Base-by-base conservation (phyloP, 2,797 vertebrate genomes). In the Picus viridis region DNA sequence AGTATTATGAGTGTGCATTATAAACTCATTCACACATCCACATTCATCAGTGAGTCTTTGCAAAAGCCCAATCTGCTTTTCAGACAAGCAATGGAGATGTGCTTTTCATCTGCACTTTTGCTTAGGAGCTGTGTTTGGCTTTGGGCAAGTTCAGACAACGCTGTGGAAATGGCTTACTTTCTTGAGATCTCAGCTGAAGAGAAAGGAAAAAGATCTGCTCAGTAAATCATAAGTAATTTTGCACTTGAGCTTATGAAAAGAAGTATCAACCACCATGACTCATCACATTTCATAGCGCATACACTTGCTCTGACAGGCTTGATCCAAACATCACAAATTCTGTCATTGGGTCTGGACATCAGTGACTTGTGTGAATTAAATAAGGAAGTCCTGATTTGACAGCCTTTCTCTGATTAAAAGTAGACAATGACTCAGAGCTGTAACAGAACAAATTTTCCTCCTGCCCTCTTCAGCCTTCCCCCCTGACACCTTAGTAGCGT, bases 391-490 rank as follows among this genome's bases (percentile, higher is more conserved):
- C 39, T 88, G 39, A 67, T 94, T 59, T 91, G 84, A 78, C 36
- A 81, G 53, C 39, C 79, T 81, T 81, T 88, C 56, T 78, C 85
- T 93, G 87, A 61, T 89, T 81, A 30, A 73, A 77, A 83, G 73
- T 43, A 89, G 72, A 90, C 56, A 89, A 26, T 93, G 79, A 94
- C 76, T 95, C 92, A 94, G 83, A 89, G 56, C 53, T 63, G 3
- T 29, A 88, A 67, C 18, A 75, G 84, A 92, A 92, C 87, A 94
- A 76, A 80, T 93, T 95, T 91, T 94, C 79, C 63, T 88, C 76
- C 79, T 87, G 69, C 89, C 63, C 23, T 82, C 34, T 79, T 61
- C 30, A 58, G 12, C 30, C 63, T 57, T 14, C 62, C 34, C 22
- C 30, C 16, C 18, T 19, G 2, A 23, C 15, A 49, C 47, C 29